Base-by-base conservation (phyloP, 2,113 vertebrate genomes). In the Nyctereutes procyonoides region DNA sequence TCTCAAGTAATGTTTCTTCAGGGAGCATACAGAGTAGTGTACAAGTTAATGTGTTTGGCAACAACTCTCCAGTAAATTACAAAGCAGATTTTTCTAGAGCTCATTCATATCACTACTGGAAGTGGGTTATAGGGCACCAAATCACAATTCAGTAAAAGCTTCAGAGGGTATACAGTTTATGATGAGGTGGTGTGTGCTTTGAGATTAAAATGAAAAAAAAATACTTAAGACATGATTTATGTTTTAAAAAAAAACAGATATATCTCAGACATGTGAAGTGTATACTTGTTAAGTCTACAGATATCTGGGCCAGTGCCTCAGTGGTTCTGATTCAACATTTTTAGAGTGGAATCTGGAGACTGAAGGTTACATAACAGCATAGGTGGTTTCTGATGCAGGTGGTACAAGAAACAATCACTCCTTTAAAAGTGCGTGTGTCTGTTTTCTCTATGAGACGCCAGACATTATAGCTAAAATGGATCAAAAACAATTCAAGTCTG, bases 71-170 rank as follows among this genome's bases (percentile, higher is more conserved):
- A 79, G n/a, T 67, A 74, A 93, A 56, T 62, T 73, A 35, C 22
- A 19, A 60, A 83, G 4, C 14, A 77, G 63, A 63, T 76, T 85
- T 95, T 95, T 96, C 56, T 77, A 83, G 26, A 63, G 5, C 13
- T 77, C 28, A 58, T 58, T 79, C 14, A 5, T 87, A 38, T 19
- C 3, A 0, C 28, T 62, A 17, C 28, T 32, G 5, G 38, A 92
- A 81, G 7, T 60, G 35, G 17, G 6, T 58, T 88, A 8, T 2
- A 24, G 80, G 32, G 71, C 14, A 93, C 8, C 28, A 77, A 62
- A 82, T 77, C 43, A 88, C 55, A 81, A 15, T 76, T 85, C 12
- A 85, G 3, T 38, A 19, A 82, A 71, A 94, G 14, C 4, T 48
- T 89, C 35, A 30, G 22, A 76, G 16, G 9, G 3, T 77, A 20